phyloP scores from a whole-genome alignment of 2,888 invertebrate genomes.

The Hydropsyche betteni region DNA sequence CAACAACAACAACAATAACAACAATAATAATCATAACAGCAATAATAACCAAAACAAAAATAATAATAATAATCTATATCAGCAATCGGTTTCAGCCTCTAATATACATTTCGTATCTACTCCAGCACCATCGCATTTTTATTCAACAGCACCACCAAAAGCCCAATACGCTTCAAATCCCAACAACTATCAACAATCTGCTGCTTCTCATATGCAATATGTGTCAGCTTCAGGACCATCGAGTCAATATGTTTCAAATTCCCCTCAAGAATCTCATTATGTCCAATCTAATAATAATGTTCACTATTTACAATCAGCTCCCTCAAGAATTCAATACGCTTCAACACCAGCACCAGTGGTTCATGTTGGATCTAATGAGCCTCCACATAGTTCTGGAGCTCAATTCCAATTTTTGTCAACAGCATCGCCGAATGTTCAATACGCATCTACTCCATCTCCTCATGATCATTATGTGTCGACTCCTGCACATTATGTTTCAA shows the following conservation, averaged over 20 bases:
- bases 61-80: slow-evolving; percentile 2
- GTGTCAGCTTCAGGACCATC: slow-evolving; percentile 48
- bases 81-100: slow-evolving; percentile 27
- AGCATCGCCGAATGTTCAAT: slow-evolving; percentile 52
- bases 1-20: slow-evolving; percentile 53
- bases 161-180: slow-evolving; percentile 45
- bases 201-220: slow-evolving; percentile 44
- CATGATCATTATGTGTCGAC: slow-evolving; percentile 59
- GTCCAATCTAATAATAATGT: slow-evolving; percentile 24
- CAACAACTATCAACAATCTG: slow-evolving; percentile 38
- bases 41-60: slow-evolving; percentile 54
- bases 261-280: background rate
- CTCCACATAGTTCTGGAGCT: slow-evolving; percentile 38
- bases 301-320: background rate
- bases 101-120: slow-evolving; percentile 45
- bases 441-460: slow-evolving; percentile 54
- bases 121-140: slow-evolving; percentile 44
- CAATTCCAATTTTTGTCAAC: slow-evolving; percentile 60
- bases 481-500: slow-evolving; percentile 61
- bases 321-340: slow-evolving; percentile 34
- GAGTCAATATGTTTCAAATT: slow-evolving; percentile 27
- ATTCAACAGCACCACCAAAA: slow-evolving; percentile 40
- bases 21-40: slow-evolving; percentile 48
- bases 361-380: slow-evolving; percentile 57
- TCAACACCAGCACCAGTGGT: slow-evolving; percentile 59